These are phyloP conservation scores for Turritopsis rubra DNA, from an alignment of 30 jellyfish, hydroid and myxozoan species.

Conservation along the genomic window DNA sequence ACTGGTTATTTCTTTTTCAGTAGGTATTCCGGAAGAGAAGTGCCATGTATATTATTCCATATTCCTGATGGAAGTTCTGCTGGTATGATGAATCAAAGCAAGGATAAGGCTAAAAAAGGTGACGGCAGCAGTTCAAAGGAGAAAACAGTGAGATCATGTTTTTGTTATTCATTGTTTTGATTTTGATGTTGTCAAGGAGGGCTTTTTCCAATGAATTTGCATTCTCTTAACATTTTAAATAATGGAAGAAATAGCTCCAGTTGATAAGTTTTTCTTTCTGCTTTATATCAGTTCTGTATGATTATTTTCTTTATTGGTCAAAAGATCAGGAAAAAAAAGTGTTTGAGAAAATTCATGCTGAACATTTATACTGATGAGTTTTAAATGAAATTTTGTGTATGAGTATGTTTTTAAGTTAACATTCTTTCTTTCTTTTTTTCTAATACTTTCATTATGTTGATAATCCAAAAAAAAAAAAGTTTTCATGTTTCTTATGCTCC, in stretches of 20 bases:
- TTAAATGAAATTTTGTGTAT: neutral
- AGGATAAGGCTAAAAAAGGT: constrained; percentile 10
- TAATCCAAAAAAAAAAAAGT: no score
- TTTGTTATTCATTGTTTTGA: neutral
- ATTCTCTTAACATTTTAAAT: no score
- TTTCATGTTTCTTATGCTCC: no score
- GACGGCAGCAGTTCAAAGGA: constrained; percentile 20
- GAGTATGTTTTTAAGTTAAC: neutral
- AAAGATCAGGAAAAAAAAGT: neutral
- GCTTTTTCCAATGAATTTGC: no score
- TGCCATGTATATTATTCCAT: constrained; percentile 72
- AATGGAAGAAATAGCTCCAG: no score
- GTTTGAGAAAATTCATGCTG: neutral
- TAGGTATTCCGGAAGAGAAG: constrained; percentile 79
- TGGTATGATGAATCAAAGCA: constrained; percentile 52
- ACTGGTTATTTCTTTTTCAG: no score
- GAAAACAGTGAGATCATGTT: constrained; percentile 3
- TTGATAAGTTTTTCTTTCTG: no score
- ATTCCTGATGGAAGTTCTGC: constrained; percentile 91
- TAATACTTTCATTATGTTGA: neutral
- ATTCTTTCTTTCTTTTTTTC: neutral
- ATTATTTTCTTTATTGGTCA: neutral
- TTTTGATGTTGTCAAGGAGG: neutral
- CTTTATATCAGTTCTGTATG: neutral
- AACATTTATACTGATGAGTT: neutral